These are phyloP conservation scores for Galaxea fascicularis DNA, from an alignment of 92 coral and sea anemone genomes.

Conservation along the genomic window DNA sequence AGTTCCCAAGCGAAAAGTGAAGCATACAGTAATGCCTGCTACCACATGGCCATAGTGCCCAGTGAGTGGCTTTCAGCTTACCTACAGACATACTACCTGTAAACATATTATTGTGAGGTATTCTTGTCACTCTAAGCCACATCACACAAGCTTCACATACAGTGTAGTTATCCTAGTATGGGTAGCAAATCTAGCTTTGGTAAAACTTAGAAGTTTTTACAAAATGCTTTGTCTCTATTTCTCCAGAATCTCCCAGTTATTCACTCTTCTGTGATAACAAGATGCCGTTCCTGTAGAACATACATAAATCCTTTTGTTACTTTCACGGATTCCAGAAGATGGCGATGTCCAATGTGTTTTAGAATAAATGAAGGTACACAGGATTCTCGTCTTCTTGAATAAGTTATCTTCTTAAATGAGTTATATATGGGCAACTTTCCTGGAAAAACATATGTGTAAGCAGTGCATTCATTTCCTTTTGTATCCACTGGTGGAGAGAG, in stretches of 20 bases:
- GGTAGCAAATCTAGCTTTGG: too few relatives aligned
- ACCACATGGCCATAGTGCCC: too few relatives aligned
- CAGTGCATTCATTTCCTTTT: too few relatives aligned
- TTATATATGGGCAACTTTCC: not conserved
- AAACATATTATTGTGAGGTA: too few relatives aligned
- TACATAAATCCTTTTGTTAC: conserved; percentile 99
- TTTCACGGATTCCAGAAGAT: conserved; percentile 89
- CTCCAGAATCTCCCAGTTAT: conserved; percentile 93
- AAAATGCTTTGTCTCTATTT: not conserved
- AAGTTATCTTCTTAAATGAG: not conserved
- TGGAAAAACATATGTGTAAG: too few relatives aligned
- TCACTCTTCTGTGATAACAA: conserved; percentile 94
- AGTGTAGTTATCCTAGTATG: too few relatives aligned
- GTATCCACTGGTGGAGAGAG: too few relatives aligned
- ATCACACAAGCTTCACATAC: too few relatives aligned
- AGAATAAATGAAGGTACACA: conserved; percentile 93
- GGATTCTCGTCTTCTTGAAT: not conserved
- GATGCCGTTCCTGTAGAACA: conserved; percentile 99
- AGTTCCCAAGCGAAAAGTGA: conserved; percentile 17
- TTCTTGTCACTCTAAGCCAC: too few relatives aligned
- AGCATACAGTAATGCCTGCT: not conserved
- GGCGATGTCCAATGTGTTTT: conserved; percentile 98
- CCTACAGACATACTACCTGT: too few relatives aligned
- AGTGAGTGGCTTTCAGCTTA: too few relatives aligned
- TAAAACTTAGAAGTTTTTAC: too few relatives aligned